Evolutionary conservation across 1,140 invertebrate species (phyloP), one percentile per base, ranked within the genome.

Genomic region (Calephelis nemesis): DNA sequence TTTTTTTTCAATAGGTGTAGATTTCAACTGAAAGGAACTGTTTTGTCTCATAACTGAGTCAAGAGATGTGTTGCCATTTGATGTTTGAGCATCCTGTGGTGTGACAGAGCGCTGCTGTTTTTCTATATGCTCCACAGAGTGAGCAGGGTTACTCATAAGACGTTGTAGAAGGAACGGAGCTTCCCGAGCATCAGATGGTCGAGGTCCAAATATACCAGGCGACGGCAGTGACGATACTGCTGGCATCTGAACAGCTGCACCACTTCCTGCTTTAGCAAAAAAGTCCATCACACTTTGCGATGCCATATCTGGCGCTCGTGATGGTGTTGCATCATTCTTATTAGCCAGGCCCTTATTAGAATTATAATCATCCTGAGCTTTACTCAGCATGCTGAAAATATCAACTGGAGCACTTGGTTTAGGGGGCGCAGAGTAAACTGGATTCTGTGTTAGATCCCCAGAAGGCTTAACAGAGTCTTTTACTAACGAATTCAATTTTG

Each of bases 381-480:
- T 97, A 69, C 95, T 96, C n/a, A 98, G 91, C 95, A 98, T 96
- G 81, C 95, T 95, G 80, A 97, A 96, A 87, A 98, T 97, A 85
- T 97, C 96, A 5, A 96, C 94, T 69, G 82, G 78, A 11, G 78
- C 83, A 67, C 63, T 83, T 12, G 85, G 74, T 42, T 84, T 82
- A 49, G 84, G 71, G 9, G 85, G 77, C 7, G 87, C 12, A 52
- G 63, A 78, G 63, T 85, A 88, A 13, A 67, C 78, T 47, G 81
- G 74, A 42, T 81, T 85, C 63, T 84, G 84, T 13, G 85, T 60
- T 77, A 90, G 83, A 62, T 93, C 92, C 30, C 73, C 79, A 73
- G 74, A 84, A 70, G 79, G 74, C 83, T 91, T 94, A 74, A 77
- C 90, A 85, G 87, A 87, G 76, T 95, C 95, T 85, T 94, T 94